phyloP scores from a whole-genome alignment of 2,113 vertebrate genomes.

The Tragelaphus strepsiceros region DNA sequence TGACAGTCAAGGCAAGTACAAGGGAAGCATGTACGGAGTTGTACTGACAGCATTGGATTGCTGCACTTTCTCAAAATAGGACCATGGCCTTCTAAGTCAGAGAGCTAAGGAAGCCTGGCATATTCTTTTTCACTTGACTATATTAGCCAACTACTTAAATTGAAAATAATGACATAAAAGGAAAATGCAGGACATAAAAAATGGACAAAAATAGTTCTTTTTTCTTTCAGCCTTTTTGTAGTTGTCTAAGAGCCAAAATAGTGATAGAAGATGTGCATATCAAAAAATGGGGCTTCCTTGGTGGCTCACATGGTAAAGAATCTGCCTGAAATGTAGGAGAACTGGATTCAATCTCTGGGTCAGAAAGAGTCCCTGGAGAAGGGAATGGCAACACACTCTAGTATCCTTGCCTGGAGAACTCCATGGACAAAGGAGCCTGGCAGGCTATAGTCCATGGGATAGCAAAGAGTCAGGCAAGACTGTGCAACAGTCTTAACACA shows the following conservation, averaged over 20 bases:
- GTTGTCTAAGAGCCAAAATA: neutral
- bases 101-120: neutral
- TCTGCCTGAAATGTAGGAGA: neutral
- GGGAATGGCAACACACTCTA: neutral
- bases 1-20: neutral
- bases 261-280: too few relatives aligned
- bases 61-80: neutral
- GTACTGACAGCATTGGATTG: too few relatives aligned
- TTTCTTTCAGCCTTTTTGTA: neutral
- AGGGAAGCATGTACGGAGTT: neutral
- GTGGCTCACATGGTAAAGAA: neutral
- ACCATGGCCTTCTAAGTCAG: neutral
- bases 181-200: neutral
- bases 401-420: neutral
- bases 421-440: neutral
- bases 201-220: neutral
- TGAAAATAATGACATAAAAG: neutral
- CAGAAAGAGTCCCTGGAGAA: neutral
- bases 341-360: neutral
- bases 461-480: neutral
- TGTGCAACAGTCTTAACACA: neutral
- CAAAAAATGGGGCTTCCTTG: neutral
- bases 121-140: neutral
- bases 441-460: neutral
- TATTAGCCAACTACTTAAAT: neutral